A percentile compares a stretch with the other conserved stretches of the same genome.
phyloP scores from a whole-genome alignment of 2,888 invertebrate species.

The Leptodirus hochenwartii region DNA sequence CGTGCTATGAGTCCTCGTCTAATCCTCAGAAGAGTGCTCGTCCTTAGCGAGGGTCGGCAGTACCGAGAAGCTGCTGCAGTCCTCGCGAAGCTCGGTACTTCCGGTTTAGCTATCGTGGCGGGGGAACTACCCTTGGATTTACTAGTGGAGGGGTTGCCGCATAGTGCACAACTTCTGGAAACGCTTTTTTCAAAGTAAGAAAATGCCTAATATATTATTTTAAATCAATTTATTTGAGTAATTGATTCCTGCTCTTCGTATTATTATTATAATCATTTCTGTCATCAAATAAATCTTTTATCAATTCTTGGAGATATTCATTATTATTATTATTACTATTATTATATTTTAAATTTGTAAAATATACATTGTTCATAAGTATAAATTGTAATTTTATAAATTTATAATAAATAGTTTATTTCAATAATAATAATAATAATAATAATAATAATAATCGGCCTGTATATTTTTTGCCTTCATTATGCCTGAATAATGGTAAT shows the following conservation, averaged over 20 bases:
- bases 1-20: slow-evolving; percentile 44
- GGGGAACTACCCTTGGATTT: slow-evolving; percentile 71
- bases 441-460: too few species aligned
- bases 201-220: slow-evolving; percentile 16
- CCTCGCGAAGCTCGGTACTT: slow-evolving; percentile 58
- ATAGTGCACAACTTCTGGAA: slow-evolving; percentile 71
- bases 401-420: too few species aligned
- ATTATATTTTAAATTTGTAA: background rate
- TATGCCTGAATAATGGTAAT: too few species aligned
- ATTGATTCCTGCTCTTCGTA: too few species aligned
- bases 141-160: slow-evolving; percentile 76
- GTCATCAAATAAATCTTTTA: background rate
- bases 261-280: too few species aligned
- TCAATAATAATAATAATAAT: too few species aligned
- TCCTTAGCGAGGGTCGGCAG: slow-evolving; percentile 73
- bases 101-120: slow-evolving; percentile 58
- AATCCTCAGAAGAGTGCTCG: slow-evolving; percentile 49
- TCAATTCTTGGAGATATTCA: slow-evolving; percentile 1
- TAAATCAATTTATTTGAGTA: too few species aligned
- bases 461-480: too few species aligned
- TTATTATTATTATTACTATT: background rate
- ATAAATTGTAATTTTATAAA: background rate
- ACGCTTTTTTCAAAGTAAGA: slow-evolving; percentile 55
- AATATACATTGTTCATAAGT: background rate
- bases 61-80: slow-evolving; percentile 82